Conservation (phyloP, 2,888 invertebrate genomes). For the Agrilus cyanescens region DNA sequence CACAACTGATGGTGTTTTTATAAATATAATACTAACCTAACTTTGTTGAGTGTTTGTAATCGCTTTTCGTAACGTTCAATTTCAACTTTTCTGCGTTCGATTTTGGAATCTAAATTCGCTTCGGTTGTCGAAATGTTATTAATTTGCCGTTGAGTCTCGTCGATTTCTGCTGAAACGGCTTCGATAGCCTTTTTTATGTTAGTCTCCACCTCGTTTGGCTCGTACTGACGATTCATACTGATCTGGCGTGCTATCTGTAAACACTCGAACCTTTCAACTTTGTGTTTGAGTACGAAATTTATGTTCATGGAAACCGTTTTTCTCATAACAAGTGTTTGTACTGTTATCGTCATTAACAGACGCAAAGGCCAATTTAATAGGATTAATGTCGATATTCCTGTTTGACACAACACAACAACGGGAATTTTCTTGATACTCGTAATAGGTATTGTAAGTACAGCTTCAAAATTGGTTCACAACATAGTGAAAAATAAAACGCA, state of each 20-base stretch:
- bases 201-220: slow-evolving; percentile 69
- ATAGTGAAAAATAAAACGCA: too few relatives aligned
- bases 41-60: slow-evolving; percentile 85
- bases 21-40: slow-evolving; percentile 46
- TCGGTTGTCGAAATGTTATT: slow-evolving; percentile 82
- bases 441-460: too few relatives aligned
- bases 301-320: too few relatives aligned
- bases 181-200: slow-evolving; percentile 65
- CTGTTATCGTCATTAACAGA: too few relatives aligned
- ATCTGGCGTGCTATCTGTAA: slow-evolving; percentile 58
- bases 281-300: too few relatives aligned
- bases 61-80: slow-evolving; percentile 88
- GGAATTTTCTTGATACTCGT: too few relatives aligned
- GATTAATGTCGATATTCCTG: too few relatives aligned
- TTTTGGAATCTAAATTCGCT: slow-evolving; percentile 78
- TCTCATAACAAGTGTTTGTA: too few relatives aligned
- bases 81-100: slow-evolving; percentile 82
- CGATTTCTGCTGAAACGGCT: slow-evolving; percentile 54
- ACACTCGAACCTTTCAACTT: too few relatives aligned
- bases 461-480: too few relatives aligned
- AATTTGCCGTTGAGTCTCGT: slow-evolving; percentile 63
- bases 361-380: too few relatives aligned
- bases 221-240: slow-evolving; percentile 74
- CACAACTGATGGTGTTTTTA: background rate
- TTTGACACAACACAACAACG: too few relatives aligned